A percentile compares a stretch with the other conserved stretches of the same genome.
These are phyloP conservation scores for Brachionus rotundiformis DNA, from an alignment of 1,140 invertebrate species.

Conservation along the genomic window DNA sequence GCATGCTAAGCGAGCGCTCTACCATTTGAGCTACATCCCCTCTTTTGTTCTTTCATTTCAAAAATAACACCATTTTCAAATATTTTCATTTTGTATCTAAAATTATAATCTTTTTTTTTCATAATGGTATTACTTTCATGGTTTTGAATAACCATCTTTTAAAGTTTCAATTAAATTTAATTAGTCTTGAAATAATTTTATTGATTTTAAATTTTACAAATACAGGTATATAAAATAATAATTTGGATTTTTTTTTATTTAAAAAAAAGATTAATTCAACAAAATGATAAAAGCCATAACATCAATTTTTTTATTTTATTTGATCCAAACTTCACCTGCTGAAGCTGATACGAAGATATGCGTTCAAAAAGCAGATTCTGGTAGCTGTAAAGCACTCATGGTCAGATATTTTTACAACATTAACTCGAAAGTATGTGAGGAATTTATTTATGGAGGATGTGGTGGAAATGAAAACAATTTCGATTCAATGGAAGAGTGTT, in stretches of 20 bases:
- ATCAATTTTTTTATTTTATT: not conserved
- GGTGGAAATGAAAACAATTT: constrained; percentile 67
- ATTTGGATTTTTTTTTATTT: not conserved
- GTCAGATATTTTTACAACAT: constrained; percentile 58
- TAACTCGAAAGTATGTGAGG: constrained; percentile 55
- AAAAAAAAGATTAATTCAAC: not conserved
- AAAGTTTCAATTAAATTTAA: not conserved
- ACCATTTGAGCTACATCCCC: constrained; percentile 54
- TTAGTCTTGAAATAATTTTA: not conserved
- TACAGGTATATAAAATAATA: not conserved
- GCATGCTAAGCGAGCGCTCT: constrained; percentile 37
- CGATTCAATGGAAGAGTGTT: not conserved
- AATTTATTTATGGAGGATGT: constrained; percentile 47
- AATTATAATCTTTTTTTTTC: no score
- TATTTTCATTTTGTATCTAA: no score
- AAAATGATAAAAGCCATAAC: not conserved
- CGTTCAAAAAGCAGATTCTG: constrained; percentile 68
- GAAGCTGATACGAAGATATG: not conserved
- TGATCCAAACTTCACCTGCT: not conserved
- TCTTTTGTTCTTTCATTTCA: not conserved
- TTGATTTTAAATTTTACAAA: not conserved
- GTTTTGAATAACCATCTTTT: no score
- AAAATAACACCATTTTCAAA: not conserved
- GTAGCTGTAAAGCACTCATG: constrained; percentile 67
- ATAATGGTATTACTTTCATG: no score